Evolutionary conservation across 2,888 invertebrate genomes (phyloP).

Genomic region (Metalampra italica): DNA sequence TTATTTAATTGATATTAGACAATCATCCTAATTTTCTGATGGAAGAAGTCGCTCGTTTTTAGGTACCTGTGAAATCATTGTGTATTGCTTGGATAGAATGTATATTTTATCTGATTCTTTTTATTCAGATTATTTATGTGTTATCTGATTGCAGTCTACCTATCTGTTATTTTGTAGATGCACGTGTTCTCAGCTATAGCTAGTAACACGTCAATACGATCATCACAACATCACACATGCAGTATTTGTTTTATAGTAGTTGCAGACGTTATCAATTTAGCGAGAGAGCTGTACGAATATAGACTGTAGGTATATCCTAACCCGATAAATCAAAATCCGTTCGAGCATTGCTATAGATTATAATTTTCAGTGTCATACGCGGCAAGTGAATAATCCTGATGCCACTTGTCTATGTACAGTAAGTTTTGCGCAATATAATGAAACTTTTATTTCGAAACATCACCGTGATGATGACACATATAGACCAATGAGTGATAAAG

Average conservation of each 20-base stretch:
- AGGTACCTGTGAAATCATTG: too few species aligned
- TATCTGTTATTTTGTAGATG: too few species aligned
- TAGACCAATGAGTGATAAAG: conserved; percentile 31
- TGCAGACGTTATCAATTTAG: not conserved
- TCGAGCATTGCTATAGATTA: not conserved
- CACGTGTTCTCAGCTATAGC: too few species aligned
- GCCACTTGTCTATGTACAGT: not conserved
- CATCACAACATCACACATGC: too few species aligned
- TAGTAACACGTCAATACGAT: too few species aligned
- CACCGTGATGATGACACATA: conserved; percentile 18
- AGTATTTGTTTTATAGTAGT: not conserved
- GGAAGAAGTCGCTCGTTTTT: too few species aligned
- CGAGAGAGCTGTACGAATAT: not conserved
- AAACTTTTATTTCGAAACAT: conserved; percentile 22
- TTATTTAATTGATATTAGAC: too few species aligned
- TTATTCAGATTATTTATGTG: too few species aligned
- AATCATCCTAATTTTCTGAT: too few species aligned
- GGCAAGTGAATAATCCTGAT: not conserved
- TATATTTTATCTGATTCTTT: too few species aligned
- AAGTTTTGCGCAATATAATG: conserved; percentile 29
- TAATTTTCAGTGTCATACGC: not conserved
- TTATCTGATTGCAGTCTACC: too few species aligned
- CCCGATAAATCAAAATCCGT: not conserved
- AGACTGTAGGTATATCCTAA: not conserved
- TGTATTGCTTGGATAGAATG: too few species aligned